Percentiles rank a stretch among this genome's conserved stretches.
These are phyloP conservation scores for Ciona savignyi DNA, from an alignment of 23 tunicate genomes.

Conservation along the genomic window DNA sequence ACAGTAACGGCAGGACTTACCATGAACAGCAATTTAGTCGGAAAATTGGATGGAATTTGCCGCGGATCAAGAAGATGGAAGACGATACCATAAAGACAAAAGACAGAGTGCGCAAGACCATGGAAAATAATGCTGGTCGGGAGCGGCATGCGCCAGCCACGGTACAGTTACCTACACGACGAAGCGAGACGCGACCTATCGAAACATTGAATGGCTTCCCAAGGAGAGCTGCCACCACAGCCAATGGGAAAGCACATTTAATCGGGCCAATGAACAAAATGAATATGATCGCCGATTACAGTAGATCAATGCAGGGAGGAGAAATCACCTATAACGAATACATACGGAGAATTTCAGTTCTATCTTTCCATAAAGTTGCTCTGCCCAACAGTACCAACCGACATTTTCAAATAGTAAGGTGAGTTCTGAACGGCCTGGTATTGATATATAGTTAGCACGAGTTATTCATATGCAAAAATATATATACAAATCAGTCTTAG, in stretches of 20 bases:
- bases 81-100: neutral
- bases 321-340: slow-evolving; percentile 68
- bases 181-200: neutral
- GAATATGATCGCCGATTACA: slow-evolving; percentile 88
- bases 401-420: slow-evolving; percentile 77
- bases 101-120: no score
- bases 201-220: slow-evolving; percentile 26
- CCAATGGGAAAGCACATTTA: slow-evolving; percentile 69
- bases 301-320: slow-evolving; percentile 58
- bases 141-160: slow-evolving; percentile 18
- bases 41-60: neutral
- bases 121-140: neutral
- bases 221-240: slow-evolving; percentile 43
- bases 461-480: neutral
- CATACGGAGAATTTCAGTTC: slow-evolving; percentile 58
- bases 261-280: slow-evolving; percentile 94
- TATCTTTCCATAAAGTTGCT: slow-evolving; percentile 67
- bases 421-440: neutral
- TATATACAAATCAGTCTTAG: neutral
- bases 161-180: slow-evolving; percentile 27
- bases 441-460: neutral
- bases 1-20: neutral
- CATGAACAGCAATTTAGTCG: neutral
- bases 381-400: slow-evolving; percentile 56
- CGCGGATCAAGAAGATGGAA: neutral